A percentile compares a stretch with the other conserved stretches of the same genome.
These are phyloP conservation scores for Epinephelus lanceolatus DNA, from an alignment of 2,113 vertebrate species.

Conservation along the genomic window DNA sequence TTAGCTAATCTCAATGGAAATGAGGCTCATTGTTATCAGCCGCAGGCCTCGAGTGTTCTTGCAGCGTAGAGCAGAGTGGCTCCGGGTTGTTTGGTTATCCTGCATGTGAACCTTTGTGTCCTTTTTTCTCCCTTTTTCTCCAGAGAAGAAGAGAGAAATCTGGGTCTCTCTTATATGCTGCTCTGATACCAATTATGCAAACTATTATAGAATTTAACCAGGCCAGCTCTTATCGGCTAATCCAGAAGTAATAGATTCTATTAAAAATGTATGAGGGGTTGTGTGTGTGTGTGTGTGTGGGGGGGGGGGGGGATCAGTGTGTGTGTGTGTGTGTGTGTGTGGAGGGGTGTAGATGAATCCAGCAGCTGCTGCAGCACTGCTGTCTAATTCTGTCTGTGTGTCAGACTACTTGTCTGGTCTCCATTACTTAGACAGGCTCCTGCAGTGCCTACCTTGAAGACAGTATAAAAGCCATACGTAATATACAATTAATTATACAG, in stretches of 20 bases:
- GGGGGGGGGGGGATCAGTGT: constrained; percentile 42
- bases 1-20: constrained; percentile 79
- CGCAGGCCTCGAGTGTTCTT: constrained; percentile 65
- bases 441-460: constrained; percentile 47
- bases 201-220: constrained; percentile 87
- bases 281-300: constrained; percentile 13
- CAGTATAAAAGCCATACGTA: constrained; percentile 46
- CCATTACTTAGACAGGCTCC: constrained; percentile 70
- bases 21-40: constrained; percentile 78
- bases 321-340: constrained; percentile 15
- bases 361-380: constrained; percentile 74
- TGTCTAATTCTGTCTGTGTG: constrained; percentile 68
- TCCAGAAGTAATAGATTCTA: constrained; percentile 89
- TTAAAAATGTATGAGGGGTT: constrained; percentile 86
- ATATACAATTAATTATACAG: constrained; percentile 66
- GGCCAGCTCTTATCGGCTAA: constrained; percentile 85
- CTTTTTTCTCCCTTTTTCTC: constrained; percentile 45
- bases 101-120: constrained; percentile 72
- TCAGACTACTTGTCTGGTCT: constrained; percentile 69
- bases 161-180: constrained; percentile 68
- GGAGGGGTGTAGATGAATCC: constrained; percentile 58
- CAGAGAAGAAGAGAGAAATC: constrained; percentile 67
- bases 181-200: constrained; percentile 87
- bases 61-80: constrained; percentile 52
- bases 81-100: constrained; percentile 72